Conservation (phyloP, 1,140 invertebrate species). For the Danaus melanippus region DNA sequence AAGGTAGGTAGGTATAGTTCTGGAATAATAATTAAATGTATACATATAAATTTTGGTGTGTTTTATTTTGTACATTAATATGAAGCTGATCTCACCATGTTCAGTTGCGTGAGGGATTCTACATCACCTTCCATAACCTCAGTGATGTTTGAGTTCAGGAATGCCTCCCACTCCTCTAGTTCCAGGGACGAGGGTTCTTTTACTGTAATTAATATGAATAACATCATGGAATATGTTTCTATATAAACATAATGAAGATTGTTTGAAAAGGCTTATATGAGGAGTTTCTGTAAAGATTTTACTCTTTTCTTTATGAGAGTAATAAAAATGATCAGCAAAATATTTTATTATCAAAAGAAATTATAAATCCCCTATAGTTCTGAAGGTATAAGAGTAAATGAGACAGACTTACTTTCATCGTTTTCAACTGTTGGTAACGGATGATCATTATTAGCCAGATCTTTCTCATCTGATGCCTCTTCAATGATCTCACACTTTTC, state of each 20-base stretch:
- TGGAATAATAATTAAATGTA: too few relatives aligned
- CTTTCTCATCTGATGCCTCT: conserved; percentile 52
- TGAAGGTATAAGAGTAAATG: too few relatives aligned
- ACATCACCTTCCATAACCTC: conserved; percentile 83
- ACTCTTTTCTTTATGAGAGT: too few relatives aligned
- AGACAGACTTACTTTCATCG: conserved; percentile 34
- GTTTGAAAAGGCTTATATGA: too few relatives aligned
- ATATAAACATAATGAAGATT: too few relatives aligned
- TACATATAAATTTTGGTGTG: too few relatives aligned
- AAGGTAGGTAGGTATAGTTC: too few relatives aligned
- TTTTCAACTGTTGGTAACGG: conserved; percentile 47
- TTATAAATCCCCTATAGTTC: too few relatives aligned
- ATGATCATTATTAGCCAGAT: conserved; percentile 55
- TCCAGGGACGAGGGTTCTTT: conserved; percentile 78
- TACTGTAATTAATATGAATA: conserved; percentile 34
- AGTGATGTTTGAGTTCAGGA: conserved; percentile 79
- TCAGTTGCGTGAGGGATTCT: conserved; percentile 79
- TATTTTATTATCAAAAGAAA: too few relatives aligned
- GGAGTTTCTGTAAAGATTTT: too few relatives aligned
- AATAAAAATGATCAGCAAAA: too few relatives aligned
- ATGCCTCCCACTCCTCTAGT: conserved; percentile 87
- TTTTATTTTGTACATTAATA: background rate
- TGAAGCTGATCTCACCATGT: conserved; percentile 72
- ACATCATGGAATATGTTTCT: background rate
- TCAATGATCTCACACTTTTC: conserved; percentile 63